Conservation (phyloP, 2,888 invertebrate genomes). For the Volucella bombylans region DNA sequence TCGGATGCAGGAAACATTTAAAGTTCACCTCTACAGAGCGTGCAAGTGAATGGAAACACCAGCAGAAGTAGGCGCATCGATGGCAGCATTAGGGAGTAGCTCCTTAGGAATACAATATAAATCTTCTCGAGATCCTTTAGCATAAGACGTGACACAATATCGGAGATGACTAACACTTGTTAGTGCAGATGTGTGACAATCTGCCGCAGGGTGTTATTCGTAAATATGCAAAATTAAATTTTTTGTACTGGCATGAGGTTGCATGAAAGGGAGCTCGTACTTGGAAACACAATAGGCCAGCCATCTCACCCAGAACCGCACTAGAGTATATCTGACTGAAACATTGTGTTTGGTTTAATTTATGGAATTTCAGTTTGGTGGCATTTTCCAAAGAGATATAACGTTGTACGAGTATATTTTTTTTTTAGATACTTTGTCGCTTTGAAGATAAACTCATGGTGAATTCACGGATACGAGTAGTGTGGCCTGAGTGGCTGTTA, state of each 20-base stretch:
- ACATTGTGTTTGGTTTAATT: slow-evolving; percentile 27
- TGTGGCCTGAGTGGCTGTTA: too few relatives aligned
- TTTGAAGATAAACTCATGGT: too few relatives aligned
- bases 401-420: too few relatives aligned
- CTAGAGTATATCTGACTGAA: slow-evolving; percentile 13
- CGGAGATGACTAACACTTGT: slow-evolving; percentile 44
- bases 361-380: slow-evolving; percentile 22
- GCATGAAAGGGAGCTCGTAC: slow-evolving; percentile 6
- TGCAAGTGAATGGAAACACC: neutral
- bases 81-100: slow-evolving; percentile 6
- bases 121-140: slow-evolving; percentile 20
- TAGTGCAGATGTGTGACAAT: slow-evolving; percentile 37
- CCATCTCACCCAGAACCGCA: neutral
- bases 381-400: slow-evolving; percentile 9
- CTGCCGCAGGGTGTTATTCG: slow-evolving; percentile 19
- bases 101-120: slow-evolving; percentile 17
- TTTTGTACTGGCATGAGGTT: neutral
- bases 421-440: too few relatives aligned
- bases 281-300: slow-evolving; percentile 11
- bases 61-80: too few relatives aligned
- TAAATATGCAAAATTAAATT: slow-evolving; percentile 45
- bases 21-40: slow-evolving; percentile 12
- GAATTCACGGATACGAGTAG: too few relatives aligned
- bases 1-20: slow-evolving; percentile 24
- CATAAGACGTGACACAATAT: slow-evolving; percentile 27